These are phyloP conservation scores for Gnathochromis pfefferi DNA, from an alignment of 2,113 vertebrate genomes.

Conservation along the genomic window DNA sequence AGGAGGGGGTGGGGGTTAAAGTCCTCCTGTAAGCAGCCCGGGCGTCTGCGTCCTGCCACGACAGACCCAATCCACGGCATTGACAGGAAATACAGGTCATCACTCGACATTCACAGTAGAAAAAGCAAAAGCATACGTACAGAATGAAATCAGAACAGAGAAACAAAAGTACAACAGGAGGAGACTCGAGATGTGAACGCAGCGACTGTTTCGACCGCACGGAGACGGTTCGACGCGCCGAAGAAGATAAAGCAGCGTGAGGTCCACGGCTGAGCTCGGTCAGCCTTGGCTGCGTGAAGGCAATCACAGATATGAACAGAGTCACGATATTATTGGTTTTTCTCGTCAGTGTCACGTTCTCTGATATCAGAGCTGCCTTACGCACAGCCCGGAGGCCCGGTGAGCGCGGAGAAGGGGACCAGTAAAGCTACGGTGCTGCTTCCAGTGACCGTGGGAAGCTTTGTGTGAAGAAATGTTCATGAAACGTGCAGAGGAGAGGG, in stretches of 20 bases:
- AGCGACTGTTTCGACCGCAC: neutral
- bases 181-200: constrained; percentile 3
- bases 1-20: neutral
- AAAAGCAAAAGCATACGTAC: constrained; percentile 50
- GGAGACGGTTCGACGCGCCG: neutral
- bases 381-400: neutral
- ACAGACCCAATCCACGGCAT: constrained; percentile 46
- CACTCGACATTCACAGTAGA: constrained; percentile 70
- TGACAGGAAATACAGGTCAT: constrained; percentile 53
- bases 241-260: neutral
- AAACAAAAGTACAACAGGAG: constrained; percentile 23
- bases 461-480: neutral
- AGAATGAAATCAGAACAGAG: constrained; percentile 24
- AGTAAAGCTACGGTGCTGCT: neutral
- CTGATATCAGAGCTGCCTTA: neutral
- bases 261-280: neutral
- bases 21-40: constrained; percentile 15
- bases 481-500: neutral
- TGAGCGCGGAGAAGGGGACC: neutral
- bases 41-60: constrained; percentile 29
- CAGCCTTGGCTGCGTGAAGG: neutral
- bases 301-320: constrained; percentile 10
- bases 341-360: neutral
- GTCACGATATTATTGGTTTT: neutral
- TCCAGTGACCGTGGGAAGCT: neutral